Evolutionary conservation across 2,888 invertebrate genomes (phyloP).

Genomic region (Pantelozetes paolii): DNA sequence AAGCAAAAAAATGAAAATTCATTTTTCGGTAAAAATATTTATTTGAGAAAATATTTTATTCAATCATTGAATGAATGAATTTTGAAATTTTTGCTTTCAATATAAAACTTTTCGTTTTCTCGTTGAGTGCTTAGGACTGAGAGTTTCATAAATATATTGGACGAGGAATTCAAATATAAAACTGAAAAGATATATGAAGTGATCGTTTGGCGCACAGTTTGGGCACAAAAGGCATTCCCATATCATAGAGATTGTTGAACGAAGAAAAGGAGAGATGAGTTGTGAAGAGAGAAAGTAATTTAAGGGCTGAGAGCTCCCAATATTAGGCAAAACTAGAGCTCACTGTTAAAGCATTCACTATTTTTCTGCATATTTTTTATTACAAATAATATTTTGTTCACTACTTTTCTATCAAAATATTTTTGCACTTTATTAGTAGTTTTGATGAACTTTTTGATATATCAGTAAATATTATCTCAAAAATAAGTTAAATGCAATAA

Average conservation of each 20-base stretch:
- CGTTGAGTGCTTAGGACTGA: background rate
- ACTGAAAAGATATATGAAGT: constrained; percentile 29
- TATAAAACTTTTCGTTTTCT: background rate
- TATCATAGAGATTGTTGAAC: background rate
- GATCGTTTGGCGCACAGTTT: constrained; percentile 28
- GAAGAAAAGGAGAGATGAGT: constrained; percentile 8
- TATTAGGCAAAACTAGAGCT: background rate
- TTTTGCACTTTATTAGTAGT: background rate
- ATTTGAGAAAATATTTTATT: constrained; percentile 17
- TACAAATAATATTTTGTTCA: background rate
- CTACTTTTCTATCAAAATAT: background rate
- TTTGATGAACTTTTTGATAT: constrained; percentile 21
- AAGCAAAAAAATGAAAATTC: background rate
- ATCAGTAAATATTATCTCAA: background rate
- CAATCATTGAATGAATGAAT: constrained; percentile 19
- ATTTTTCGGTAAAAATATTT: constrained; percentile 2
- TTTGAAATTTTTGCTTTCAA: constrained; percentile 4
- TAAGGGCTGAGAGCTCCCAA: background rate
- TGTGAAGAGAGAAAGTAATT: constrained; percentile 25
- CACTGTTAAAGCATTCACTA: background rate
- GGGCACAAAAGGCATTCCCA: constrained; percentile 20
- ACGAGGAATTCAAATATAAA: constrained; percentile 34
- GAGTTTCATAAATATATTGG: constrained; percentile 9
- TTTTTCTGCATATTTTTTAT: constrained; percentile 34
- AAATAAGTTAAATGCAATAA: constrained; percentile 18